phyloP scores from a whole-genome alignment of 1,140 invertebrate species.

The Alviniconcha marisindica region DNA sequence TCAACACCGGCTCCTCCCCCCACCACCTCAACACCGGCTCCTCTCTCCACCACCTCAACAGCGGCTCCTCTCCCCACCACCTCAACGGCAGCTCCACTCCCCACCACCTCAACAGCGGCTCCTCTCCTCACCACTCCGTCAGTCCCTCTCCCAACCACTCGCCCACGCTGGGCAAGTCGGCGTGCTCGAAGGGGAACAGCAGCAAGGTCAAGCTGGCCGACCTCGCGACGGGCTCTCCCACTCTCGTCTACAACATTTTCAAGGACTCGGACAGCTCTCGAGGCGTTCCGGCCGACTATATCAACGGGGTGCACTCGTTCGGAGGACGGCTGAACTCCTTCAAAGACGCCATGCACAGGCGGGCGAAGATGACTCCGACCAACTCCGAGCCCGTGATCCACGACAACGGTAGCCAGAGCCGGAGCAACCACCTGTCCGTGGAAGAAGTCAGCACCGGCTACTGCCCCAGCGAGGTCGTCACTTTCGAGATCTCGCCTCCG shows the following conservation, averaged over 20 bases:
- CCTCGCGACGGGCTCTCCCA: not conserved
- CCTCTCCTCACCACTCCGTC: conserved; percentile 25
- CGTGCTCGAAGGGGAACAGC: not conserved
- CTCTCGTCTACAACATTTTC: conserved; percentile 14
- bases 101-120: conserved; percentile 11
- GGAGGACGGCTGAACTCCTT: conserved; percentile 22
- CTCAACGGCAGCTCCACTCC: not conserved
- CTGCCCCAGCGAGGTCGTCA: not conserved
- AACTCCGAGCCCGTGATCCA: conserved; percentile 17
- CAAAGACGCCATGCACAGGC: not conserved
- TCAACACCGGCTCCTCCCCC: conserved; percentile 28
- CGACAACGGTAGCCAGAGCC: not conserved
- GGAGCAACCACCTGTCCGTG: not conserved
- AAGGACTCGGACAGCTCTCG: conserved; percentile 33
- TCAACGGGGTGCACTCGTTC: conserved; percentile 22
- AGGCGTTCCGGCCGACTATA: not conserved
- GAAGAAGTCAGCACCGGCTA: not conserved
- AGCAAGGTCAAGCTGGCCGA: conserved; percentile 30
- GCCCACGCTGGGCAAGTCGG: not conserved
- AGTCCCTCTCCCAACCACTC: conserved; percentile 11
- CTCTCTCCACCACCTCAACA: not conserved
- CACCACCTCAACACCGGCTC: not conserved
- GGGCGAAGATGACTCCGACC: not conserved
- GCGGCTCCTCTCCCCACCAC: conserved; percentile 21
- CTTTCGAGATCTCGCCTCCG: not conserved